These are phyloP conservation scores for Onychorhynchus coronatus DNA, from an alignment of 2,113 vertebrate species.

Conservation along the genomic window DNA sequence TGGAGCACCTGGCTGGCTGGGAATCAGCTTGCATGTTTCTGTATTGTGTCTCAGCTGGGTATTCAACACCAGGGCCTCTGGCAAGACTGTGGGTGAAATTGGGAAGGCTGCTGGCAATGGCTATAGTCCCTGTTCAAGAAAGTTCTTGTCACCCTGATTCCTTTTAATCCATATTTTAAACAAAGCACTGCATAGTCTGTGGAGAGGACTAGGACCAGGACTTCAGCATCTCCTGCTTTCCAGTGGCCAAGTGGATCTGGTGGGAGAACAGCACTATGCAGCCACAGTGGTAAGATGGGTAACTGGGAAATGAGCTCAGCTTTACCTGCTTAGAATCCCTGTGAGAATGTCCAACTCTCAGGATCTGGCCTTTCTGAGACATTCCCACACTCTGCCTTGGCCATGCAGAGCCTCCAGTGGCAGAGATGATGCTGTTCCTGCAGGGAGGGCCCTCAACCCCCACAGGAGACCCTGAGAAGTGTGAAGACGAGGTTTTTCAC, in stretches of 20 bases:
- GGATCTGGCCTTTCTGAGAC: background rate
- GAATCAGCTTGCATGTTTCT: rapidly evolving
- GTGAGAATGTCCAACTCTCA: background rate
- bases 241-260: background rate
- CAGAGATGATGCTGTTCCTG: background rate
- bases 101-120: background rate
- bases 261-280: background rate
- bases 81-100: background rate
- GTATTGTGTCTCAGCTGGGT: background rate
- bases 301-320: background rate
- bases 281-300: background rate
- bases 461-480: background rate
- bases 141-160: background rate
- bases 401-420: background rate
- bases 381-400: background rate
- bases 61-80: rapidly evolving
- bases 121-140: background rate
- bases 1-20: background rate
- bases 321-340: background rate
- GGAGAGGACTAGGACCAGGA: background rate
- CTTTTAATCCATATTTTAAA: background rate
- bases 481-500: background rate
- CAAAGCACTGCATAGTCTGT: background rate
- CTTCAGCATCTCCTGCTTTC: background rate
- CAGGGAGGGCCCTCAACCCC: background rate